Evolutionary conservation across 2,797 vertebrate species (phyloP), one percentile per base, ranked within the genome.

Genomic region (Chaetophractus vellerosus): DNA sequence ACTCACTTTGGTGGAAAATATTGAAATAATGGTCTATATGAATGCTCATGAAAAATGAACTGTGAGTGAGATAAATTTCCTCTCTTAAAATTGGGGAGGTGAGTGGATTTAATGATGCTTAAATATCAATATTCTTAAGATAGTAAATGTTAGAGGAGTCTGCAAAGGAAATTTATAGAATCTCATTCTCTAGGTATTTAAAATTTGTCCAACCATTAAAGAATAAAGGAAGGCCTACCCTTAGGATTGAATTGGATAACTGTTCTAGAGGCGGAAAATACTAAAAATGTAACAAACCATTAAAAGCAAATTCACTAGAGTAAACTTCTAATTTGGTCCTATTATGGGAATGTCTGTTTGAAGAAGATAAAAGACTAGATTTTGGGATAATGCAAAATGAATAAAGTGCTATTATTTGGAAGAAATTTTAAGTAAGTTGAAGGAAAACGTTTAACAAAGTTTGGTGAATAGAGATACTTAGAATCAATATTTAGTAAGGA

Each of bases 381-480:
- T 85, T 95, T 26, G 76, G 21, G 10, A 72, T 52, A 83, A 89
- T 66, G 21, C 66, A 79, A 86, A 94, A 94, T 86, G 74, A 94
- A 94, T 72, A 59, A 74, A 28, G 12, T 38, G 6, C 23, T 91
- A 72, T 28, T 72, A 74, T 87, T 96, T 80, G 80, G 14, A 89
- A 75, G 12, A 95, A 55, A 88, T 28, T 31, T 11, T 88, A 72
- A 78, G 28, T 63, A 82, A 91, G 86, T 68, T 91, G n/a, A 92
- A 88, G 57, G 38, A 79, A 78, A 52, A 50, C 4, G 4, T 15
- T 75, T 86, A 88, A 88, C 10, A 93, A 78, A 64, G 52, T 45
- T 90, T 86, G 28, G 26, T 88, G 28, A 68, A 7, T 72, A 45
- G 14, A 81, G 10, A 76, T 66, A 41, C 16, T 59, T 80, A 92